Base-by-base conservation (phyloP, 2,888 invertebrate species). In the Drosophila subsilvestris region DNA sequence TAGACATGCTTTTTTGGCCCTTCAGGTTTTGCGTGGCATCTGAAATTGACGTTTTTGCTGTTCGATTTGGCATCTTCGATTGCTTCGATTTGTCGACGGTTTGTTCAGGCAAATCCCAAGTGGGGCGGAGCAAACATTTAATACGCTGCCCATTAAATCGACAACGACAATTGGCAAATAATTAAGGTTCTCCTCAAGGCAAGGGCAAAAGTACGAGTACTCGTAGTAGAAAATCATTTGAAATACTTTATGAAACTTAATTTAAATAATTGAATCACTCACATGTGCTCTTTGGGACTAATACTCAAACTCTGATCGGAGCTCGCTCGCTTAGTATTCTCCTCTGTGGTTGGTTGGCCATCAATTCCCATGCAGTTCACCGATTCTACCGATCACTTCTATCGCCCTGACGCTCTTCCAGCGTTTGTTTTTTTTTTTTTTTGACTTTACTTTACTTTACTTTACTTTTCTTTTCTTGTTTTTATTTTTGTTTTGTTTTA, bases 21-120 rank as follows among this genome's bases (percentile, higher is more conserved):
- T 12, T 32, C 32, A 14, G 32, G 1, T 32, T 25, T 25, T 22
- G 51, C 27, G 25, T 3, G 25, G 25, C 42, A 45, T 32, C 55
- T 43, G 58, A 44, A 63, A 51, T 49, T 62, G 53, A 45, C 47
- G 45, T 63, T 62, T 60, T 47, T 22, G 49, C 51, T 53, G 65
- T 63, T 45, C 14, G 60, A 17, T 50, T 48, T 45, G 58, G 48
- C 48, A 54, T 50, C 32, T n/a, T 9, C 12, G 32, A 32, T 12
- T 32, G 32, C 32, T 12, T 12, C 32, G 32, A 32, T 32, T 32
- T 32, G 32, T 32, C 12, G 12, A 12, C 32, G 1, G 12, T 32
- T 32, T 32, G 32, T 32, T 12, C 22, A 5, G 5, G 32, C 12
- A 4, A 32, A 12, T 32, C 5, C 12, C 12, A 32, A 32, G 5